These are phyloP conservation scores for Brachionus plicatilis DNA, from an alignment of 1,140 invertebrate genomes.

Conservation along the genomic window DNA sequence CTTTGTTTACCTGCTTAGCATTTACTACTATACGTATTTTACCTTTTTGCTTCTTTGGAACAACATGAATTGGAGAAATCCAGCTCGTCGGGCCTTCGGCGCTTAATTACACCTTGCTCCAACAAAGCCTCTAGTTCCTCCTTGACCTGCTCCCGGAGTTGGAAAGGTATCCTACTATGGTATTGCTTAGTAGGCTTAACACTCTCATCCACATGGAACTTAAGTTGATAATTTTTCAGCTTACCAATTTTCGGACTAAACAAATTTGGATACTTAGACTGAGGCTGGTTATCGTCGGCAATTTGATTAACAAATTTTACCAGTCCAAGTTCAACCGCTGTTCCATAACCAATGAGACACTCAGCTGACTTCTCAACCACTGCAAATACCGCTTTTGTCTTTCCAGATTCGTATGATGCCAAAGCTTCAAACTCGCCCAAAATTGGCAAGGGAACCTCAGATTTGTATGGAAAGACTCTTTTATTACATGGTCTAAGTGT, in stretches of 20 bases:
- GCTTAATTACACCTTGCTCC: slow-evolving; percentile 44
- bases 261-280: background rate
- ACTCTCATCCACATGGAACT: slow-evolving; percentile 43
- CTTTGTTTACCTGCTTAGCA: no score
- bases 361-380: no score
- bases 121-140: slow-evolving; percentile 42
- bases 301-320: background rate
- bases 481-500: background rate
- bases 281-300: background rate
- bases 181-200: slow-evolving; percentile 42
- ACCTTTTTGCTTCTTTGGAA: slow-evolving; percentile 16
- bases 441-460: background rate
- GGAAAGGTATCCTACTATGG: slow-evolving; percentile 43
- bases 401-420: no score
- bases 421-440: no score
- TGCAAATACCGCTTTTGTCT: no score
- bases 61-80: slow-evolving; percentile 44
- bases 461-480: background rate
- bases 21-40: no score
- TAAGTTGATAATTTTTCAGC: slow-evolving; percentile 43
- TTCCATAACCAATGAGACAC: no score
- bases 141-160: slow-evolving; percentile 42
- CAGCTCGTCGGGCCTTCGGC: slow-evolving; percentile 44
- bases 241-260: background rate
- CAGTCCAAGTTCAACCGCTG: no score